Conservation (phyloP, 2,113 vertebrate species). For the Dissostichus mawsoni region DNA sequence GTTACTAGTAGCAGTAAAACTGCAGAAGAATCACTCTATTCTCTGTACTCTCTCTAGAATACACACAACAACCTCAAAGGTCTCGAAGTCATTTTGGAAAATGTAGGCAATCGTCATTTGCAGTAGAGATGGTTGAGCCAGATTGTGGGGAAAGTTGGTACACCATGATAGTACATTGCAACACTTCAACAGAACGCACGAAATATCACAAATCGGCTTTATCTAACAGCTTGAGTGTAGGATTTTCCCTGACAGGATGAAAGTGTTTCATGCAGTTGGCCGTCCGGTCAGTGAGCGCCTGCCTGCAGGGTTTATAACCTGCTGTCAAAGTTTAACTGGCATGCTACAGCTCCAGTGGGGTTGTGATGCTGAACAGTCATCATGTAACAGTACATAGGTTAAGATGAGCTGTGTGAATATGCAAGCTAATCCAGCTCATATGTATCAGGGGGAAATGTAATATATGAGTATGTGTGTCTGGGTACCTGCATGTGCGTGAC, state of each 20-base stretch:
- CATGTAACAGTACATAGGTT: not conserved
- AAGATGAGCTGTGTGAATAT: slow-evolving; percentile 1
- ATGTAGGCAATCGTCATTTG: slow-evolving; percentile 13
- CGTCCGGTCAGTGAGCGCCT: slow-evolving; percentile 2
- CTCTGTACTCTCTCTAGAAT: not conserved
- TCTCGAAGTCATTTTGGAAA: slow-evolving; percentile 16
- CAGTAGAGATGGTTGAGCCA: slow-evolving; percentile 3
- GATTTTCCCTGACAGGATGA: slow-evolving; percentile 35
- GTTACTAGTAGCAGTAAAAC: not conserved
- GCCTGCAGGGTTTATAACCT: not conserved
- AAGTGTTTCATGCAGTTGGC: not conserved
- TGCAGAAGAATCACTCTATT: not conserved
- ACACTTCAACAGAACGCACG: slow-evolving; percentile 6
- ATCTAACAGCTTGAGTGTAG: slow-evolving; percentile 6
- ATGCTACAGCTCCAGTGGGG: not conserved
- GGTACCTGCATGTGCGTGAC: not conserved
- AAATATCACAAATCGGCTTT: slow-evolving; percentile 24
- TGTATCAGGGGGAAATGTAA: not conserved
- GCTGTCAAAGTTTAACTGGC: not conserved
- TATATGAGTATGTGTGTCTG: not conserved
- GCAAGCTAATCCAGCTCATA: slow-evolving; percentile 3
- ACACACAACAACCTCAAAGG: not conserved
- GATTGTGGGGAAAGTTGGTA: slow-evolving; percentile 36
- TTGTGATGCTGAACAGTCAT: not conserved
- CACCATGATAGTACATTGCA: slow-evolving; percentile 35